Evolutionary conservation across 2,888 invertebrate species (phyloP), one percentile per base, ranked within the genome.

Genomic region (Cremastobaeus sp.): DNA sequence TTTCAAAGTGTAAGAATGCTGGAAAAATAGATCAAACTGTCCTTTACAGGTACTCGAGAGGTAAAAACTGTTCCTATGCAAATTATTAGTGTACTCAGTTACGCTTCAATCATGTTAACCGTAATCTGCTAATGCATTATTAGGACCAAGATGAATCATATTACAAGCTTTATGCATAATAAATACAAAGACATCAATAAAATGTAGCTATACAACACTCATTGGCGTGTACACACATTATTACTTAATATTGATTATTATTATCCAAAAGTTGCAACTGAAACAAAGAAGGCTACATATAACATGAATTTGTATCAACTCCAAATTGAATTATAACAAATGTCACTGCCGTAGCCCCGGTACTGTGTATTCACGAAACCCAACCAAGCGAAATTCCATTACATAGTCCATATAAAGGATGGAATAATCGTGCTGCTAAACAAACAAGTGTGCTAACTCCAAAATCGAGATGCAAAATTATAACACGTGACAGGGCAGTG

Each of bases 211-310:
- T 47, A 1, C 9, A 17, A 4, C 21, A 9, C 14, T 17, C 32
- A 32, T 14, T 37, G 20, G 12, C 45, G 30, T 14, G 15, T 28
- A n/a, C n/a, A 15, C n/a, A 15, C 45, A 28, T 25, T 52, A 21
- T 14, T 52, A 52, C 12, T 6, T 15, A 25, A 12, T 52, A 52
- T 52, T 37, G 52, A n/a, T n/a, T n/a, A 52, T 52, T 52, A 37
- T 35, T 52, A 52, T 52, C 35, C 37, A 52, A 37, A 37, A 52
- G 37, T 37, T 25, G 11, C 37, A 4, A 25, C 15, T 9, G n/a
- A 8, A 52, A 30, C 11, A 17, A 47, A 28, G 15, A 25, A n/a
- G n/a, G 15, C 28, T 20, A 45, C n/a, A 47, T 21, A 43, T 14
- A 9, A 2, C 17, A 9, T 3, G 1, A 37, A 15, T 34, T 21